Evolutionary conservation across 2,888 invertebrate genomes (phyloP).

Genomic region (Ennomos fuscantarius): DNA sequence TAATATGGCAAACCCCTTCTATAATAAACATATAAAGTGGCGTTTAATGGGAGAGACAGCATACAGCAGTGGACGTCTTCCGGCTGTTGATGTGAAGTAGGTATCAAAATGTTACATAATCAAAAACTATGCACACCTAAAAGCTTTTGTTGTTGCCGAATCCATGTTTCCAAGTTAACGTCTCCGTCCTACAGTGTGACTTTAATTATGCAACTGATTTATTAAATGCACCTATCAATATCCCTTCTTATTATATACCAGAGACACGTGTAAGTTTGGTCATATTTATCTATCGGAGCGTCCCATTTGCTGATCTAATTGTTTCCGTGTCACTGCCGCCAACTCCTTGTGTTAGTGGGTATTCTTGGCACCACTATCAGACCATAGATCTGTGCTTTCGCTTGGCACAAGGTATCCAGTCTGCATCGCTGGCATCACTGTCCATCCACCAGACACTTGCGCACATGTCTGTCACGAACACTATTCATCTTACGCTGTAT

Average conservation of each 20-base stretch:
- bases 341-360: constrained; percentile 33
- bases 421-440: constrained; percentile 53
- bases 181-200: background rate
- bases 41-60: too few species aligned
- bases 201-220: constrained; percentile 3
- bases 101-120: too few species aligned
- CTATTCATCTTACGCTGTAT: constrained; percentile 66
- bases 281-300: constrained; percentile 28
- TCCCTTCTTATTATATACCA: constrained; percentile 17
- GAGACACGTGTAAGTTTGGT: constrained; percentile 14
- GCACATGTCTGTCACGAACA: constrained; percentile 69
- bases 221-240: background rate
- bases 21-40: too few species aligned
- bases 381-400: constrained; percentile 57
- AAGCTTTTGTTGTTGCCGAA: too few species aligned
- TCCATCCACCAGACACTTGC: constrained; percentile 56
- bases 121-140: too few species aligned
- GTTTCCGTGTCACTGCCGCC: constrained; percentile 39
- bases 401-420: constrained; percentile 58
- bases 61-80: too few species aligned
- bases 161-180: background rate
- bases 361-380: constrained; percentile 59
- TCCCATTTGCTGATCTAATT: constrained; percentile 38
- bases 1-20: too few species aligned
- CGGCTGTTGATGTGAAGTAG: too few species aligned